phyloP scores from a whole-genome alignment of 2,888 invertebrate genomes.

The Punctoribates punctum region DNA sequence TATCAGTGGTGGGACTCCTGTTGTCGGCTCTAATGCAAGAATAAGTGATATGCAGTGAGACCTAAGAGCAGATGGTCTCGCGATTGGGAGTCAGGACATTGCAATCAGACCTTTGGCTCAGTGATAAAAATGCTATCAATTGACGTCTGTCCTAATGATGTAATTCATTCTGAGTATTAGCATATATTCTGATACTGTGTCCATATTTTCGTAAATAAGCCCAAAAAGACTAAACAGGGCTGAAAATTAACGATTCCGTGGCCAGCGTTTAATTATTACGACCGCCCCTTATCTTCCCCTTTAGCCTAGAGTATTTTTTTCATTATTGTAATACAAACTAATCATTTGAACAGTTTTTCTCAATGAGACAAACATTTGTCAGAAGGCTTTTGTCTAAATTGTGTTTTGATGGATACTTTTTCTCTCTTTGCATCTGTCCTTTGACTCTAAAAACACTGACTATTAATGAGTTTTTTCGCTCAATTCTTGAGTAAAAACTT shows the following conservation, averaged over 20 bases:
- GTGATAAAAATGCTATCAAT: background rate
- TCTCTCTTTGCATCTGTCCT: no score
- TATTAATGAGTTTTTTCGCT: no score
- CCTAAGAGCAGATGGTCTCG: background rate
- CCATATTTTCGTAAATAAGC: background rate
- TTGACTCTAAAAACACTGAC: no score
- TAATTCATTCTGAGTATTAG: constrained; percentile 4
- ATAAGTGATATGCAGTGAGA: constrained; percentile 13
- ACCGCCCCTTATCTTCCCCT: constrained; percentile 20
- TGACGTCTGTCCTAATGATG: background rate
- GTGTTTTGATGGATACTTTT: no score
- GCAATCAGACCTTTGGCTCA: background rate
- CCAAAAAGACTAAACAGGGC: no score
- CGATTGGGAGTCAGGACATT: constrained; percentile 3
- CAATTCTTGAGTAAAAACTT: no score
- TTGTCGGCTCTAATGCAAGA: background rate
- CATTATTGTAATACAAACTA: background rate
- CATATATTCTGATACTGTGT: constrained; percentile 3
- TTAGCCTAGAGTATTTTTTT: background rate
- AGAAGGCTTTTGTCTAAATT: background rate
- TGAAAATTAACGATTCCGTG: background rate
- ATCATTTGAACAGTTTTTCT: constrained; percentile 29
- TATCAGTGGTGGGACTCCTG: background rate
- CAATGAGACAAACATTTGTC: background rate
- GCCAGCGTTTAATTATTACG: constrained; percentile 16